Percentiles rank a stretch among this genome's conserved stretches.
These are phyloP conservation scores for Gobio gobio DNA, from an alignment of 2,113 vertebrate species.

Conservation along the genomic window DNA sequence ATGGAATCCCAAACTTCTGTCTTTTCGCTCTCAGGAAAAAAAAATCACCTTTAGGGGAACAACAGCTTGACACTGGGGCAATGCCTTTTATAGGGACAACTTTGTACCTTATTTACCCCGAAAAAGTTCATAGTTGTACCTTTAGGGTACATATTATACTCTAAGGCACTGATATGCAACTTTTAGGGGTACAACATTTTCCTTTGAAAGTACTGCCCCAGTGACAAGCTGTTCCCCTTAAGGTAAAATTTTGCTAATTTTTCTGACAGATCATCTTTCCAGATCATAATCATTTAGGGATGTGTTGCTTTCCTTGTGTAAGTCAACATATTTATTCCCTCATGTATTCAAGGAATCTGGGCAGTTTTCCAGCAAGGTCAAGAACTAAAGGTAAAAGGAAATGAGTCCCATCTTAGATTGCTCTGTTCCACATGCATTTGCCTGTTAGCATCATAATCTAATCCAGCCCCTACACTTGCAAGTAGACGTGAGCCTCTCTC, in stretches of 20 bases:
- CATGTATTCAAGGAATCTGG: neutral
- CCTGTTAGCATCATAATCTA: constrained; percentile 37
- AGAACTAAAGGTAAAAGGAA: constrained; percentile 31
- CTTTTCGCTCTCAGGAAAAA: too few species aligned
- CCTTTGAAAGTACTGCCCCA: neutral
- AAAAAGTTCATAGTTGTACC: too few species aligned
- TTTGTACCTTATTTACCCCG: too few species aligned
- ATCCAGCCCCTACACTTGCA: constrained; percentile 17
- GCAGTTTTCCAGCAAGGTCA: constrained; percentile 21
- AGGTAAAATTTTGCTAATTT: neutral
- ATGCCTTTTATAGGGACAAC: too few species aligned
- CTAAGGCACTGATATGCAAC: neutral
- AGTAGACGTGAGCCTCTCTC: neutral
- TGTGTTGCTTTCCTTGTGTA: neutral
- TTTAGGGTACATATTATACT: too few species aligned
- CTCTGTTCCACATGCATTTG: constrained; percentile 5
- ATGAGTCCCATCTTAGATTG: constrained; percentile 11
- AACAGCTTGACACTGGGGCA: too few species aligned
- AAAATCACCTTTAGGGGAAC: too few species aligned
- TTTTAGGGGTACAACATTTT: neutral
- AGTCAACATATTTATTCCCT: constrained; percentile 1
- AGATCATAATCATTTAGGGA: neutral
- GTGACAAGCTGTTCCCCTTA: neutral
- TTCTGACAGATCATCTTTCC: neutral
- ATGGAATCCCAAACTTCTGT: too few species aligned